Percentiles rank a stretch among this genome's conserved stretches.
phyloP scores from a whole-genome alignment of 2,888 invertebrate species.

The Zeuzera pyrina region DNA sequence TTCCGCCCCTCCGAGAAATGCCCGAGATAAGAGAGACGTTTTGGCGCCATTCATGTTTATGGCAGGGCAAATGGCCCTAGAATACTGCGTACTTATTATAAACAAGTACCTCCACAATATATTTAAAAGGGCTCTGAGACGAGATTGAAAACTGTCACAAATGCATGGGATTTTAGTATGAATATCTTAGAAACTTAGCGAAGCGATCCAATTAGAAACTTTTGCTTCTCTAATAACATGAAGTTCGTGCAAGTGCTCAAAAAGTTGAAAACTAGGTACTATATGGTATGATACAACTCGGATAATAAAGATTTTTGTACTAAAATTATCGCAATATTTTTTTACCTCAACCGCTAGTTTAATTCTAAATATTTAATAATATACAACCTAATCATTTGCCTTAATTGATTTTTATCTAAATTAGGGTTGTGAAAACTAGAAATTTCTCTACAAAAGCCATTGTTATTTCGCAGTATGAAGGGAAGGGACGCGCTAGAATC shows the following conservation, averaged over 20 bases:
- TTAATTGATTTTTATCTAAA: conserved; percentile 16
- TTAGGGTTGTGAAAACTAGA: conserved; percentile 20
- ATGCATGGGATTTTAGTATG: conserved; percentile 7
- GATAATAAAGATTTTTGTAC: background rate
- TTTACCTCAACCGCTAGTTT: no score
- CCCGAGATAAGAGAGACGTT: conserved; percentile 72
- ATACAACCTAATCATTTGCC: conserved; percentile 14
- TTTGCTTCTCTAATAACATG: conserved; percentile 8
- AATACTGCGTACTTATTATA: conserved; percentile 68
- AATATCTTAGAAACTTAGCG: conserved; percentile 11
- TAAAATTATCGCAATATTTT: no score
- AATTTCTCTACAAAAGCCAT: conserved; percentile 27
- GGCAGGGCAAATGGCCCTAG: conserved; percentile 65
- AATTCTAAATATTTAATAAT: no score
- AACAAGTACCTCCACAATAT: conserved; percentile 51
- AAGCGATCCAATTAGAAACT: conserved; percentile 13
- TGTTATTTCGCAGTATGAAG: conserved; percentile 28
- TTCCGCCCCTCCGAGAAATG: conserved; percentile 67
- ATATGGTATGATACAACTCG: background rate
- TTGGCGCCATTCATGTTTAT: conserved; percentile 72
- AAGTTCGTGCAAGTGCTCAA: conserved; percentile 3
- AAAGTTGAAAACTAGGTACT: conserved; percentile 6
- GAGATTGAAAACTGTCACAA: conserved; percentile 29
- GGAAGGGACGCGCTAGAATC: conserved; percentile 25
- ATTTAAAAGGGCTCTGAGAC: conserved; percentile 27